Conservation (phyloP, 2,113 vertebrate species). For the Chrysochloris asiatica region DNA sequence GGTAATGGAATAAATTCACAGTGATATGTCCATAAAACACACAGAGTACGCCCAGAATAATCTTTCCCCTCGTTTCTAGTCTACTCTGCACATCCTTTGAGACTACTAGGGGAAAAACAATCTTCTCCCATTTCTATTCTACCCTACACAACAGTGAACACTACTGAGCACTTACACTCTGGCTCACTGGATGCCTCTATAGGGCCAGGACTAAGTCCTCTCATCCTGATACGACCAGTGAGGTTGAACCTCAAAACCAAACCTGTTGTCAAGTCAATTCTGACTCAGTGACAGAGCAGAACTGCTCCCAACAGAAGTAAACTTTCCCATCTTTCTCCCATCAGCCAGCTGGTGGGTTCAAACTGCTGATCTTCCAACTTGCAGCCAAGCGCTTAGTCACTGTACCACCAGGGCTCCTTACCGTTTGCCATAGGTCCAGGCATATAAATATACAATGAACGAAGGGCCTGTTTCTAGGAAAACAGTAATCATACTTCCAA, state of each 20-base stretch:
- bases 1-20: slow-evolving; percentile 36
- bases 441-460: background rate
- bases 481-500: slow-evolving; percentile 21
- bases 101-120: too few species aligned
- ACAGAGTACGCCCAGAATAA: background rate
- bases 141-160: too few species aligned
- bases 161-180: background rate
- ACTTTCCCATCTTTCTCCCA: background rate
- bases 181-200: background rate
- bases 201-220: background rate
- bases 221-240: background rate
- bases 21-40: slow-evolving; percentile 25
- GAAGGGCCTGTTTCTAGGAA: too few species aligned
- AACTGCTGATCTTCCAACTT: background rate
- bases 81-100: background rate
- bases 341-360: background rate
- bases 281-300: background rate
- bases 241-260: background rate
- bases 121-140: background rate
- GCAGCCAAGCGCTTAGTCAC: background rate
- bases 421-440: too few species aligned
- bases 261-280: background rate
- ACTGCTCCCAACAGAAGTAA: background rate
- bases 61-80: background rate
- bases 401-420: too few species aligned